These are phyloP conservation scores for Diorhabda elongata DNA, from an alignment of 1,140 invertebrate genomes.

Conservation along the genomic window DNA sequence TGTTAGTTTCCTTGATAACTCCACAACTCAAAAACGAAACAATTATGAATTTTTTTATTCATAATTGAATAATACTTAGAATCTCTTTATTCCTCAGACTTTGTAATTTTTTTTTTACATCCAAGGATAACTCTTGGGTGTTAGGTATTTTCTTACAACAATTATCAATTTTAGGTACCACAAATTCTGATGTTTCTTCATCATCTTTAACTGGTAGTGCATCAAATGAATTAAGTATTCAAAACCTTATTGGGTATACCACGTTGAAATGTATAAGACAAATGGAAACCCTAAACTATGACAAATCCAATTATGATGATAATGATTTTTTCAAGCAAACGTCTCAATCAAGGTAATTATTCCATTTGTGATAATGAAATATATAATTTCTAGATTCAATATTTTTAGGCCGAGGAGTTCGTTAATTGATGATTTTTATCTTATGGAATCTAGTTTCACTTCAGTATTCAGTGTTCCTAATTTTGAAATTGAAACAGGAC, in stretches of 20 bases:
- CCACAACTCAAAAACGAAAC: too few species aligned
- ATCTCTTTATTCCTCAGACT: too few species aligned
- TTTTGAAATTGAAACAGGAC: conserved; percentile 26
- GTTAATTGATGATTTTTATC: conserved; percentile 18
- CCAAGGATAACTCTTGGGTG: too few species aligned
- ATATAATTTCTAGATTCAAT: conserved; percentile 3
- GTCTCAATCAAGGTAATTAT: conserved; percentile 25
- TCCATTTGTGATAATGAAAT: too few species aligned
- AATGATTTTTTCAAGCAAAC: conserved; percentile 26
- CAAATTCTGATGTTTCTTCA: conserved; percentile 37
- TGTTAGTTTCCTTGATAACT: too few species aligned
- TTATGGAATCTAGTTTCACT: conserved; percentile 27
- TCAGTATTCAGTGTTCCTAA: conserved; percentile 33
- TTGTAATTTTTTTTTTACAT: too few species aligned
- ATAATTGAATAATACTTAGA: too few species aligned
- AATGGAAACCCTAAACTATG: conserved; percentile 26
- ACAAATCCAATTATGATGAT: conserved; percentile 21
- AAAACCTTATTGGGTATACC: conserved; percentile 77
- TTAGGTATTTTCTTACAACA: not conserved
- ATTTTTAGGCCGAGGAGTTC: conserved; percentile 6
- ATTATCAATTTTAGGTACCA: conserved; percentile 27
- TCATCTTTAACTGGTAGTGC: conserved; percentile 46
- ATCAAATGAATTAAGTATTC: conserved; percentile 59
- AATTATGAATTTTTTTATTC: too few species aligned
- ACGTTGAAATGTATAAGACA: conserved; percentile 62